A percentile compares a stretch with the other conserved stretches of the same genome.
These are phyloP conservation scores for Nothobranchius kuhntae DNA, from an alignment of 2,113 vertebrate species.

Conservation along the genomic window DNA sequence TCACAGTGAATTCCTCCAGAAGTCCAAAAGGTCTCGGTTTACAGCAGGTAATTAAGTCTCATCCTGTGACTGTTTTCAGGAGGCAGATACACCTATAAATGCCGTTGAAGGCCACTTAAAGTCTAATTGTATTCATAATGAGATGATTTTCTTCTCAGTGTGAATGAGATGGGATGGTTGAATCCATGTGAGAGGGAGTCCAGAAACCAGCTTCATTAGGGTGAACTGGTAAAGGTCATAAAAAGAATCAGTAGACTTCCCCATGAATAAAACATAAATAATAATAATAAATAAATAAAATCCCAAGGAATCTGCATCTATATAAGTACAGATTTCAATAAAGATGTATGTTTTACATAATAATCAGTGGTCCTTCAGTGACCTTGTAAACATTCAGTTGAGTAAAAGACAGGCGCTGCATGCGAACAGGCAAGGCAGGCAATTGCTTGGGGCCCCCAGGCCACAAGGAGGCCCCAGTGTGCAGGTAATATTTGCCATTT, in stretches of 20 bases:
- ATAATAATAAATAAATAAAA: no score
- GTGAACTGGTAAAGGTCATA: conserved; percentile 23
- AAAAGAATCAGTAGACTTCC: not conserved
- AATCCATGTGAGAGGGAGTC: not conserved
- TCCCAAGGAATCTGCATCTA: no score
- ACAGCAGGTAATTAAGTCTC: conserved; percentile 29
- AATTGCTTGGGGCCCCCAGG: no score
- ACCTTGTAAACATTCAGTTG: no score
- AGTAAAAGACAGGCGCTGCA: no score
- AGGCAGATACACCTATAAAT: conserved; percentile 35
- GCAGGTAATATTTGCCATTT: no score
- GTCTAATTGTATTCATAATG: not conserved
- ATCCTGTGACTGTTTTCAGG: conserved; percentile 30
- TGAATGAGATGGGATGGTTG: conserved; percentile 13
- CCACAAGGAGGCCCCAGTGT: no score
- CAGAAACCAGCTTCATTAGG: not conserved
- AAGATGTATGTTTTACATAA: not conserved
- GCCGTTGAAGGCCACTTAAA: not conserved
- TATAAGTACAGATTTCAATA: not conserved
- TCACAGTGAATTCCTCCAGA: not conserved
- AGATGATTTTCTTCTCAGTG: conserved; percentile 14
- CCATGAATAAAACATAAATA: no score
- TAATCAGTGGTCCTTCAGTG: no score
- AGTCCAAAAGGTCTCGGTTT: not conserved
- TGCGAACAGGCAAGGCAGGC: no score